A percentile compares a stretch with the other conserved stretches of the same genome.
Evolutionary conservation across 1,140 invertebrate species (phyloP).

Genomic region (Scaptomyza hsui): DNA sequence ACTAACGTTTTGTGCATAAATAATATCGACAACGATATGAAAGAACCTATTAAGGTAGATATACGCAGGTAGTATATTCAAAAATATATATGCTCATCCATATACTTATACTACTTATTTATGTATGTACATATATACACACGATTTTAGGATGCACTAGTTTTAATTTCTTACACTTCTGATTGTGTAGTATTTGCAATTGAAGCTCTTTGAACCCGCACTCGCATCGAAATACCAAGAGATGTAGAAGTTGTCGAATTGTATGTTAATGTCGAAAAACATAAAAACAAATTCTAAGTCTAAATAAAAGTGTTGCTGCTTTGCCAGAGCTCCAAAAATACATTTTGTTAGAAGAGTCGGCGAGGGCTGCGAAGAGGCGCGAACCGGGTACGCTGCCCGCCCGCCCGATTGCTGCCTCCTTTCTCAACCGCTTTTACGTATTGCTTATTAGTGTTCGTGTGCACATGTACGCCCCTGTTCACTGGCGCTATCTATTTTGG

Average conservation of each 20-base stretch:
- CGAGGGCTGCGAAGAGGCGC: conserved; percentile 46
- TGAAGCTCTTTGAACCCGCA: conserved; percentile 27
- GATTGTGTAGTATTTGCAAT: conserved; percentile 19
- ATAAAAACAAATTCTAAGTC: conserved; percentile 67
- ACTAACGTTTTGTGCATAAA: conserved; percentile 25
- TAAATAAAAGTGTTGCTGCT: conserved; percentile 74
- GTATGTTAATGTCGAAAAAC: conserved; percentile 67
- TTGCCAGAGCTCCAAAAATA: conserved; percentile 77
- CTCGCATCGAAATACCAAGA: conserved; percentile 2
- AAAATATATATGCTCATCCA: neutral
- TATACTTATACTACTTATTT: neutral
- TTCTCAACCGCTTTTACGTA: neutral
- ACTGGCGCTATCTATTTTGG: conserved; percentile 54
- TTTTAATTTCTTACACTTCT: conserved; percentile 25
- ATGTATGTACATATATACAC: neutral
- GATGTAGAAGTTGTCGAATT: conserved; percentile 65
- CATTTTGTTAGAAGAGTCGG: conserved; percentile 64
- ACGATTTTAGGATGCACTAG: neutral
- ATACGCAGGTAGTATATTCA: neutral
- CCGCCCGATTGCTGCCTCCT: neutral
- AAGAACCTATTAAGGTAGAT: conserved; percentile 19
- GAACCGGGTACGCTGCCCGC: conserved; percentile 56
- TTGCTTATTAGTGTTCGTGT: conserved; percentile 15
- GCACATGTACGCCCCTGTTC: conserved; percentile 10
- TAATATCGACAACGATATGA: conserved; percentile 18